Evolutionary conservation across 2,888 invertebrate species (phyloP).

Genomic region (Chirona hameri): DNA sequence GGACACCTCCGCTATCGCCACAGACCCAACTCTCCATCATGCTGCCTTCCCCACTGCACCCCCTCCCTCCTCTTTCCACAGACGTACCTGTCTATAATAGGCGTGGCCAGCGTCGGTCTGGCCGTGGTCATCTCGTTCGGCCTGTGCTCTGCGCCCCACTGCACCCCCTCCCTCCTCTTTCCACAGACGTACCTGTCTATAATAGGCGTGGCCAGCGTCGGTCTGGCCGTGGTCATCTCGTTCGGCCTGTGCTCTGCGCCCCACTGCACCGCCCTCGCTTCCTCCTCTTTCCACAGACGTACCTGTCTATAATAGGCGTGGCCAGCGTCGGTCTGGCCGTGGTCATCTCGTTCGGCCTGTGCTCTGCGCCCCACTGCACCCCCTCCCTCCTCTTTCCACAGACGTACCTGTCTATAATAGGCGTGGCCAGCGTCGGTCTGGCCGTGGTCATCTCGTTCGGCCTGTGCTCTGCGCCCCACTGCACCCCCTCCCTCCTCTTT

Average conservation of each 20-base stretch:
- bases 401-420: conserved; percentile 64
- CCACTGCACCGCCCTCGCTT: too few species aligned
- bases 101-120: conserved; percentile 67
- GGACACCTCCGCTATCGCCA: too few species aligned
- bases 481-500: conserved; percentile 31
- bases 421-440: conserved; percentile 67
- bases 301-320: conserved; percentile 64
- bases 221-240: conserved; percentile 66
- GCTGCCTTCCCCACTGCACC: too few species aligned
- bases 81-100: conserved; percentile 64
- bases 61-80: conserved; percentile 44
- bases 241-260: conserved; percentile 65
- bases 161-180: conserved; percentile 31
- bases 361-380: conserved; percentile 53
- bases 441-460: conserved; percentile 68
- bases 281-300: conserved; percentile 53
- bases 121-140: conserved; percentile 68
- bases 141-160: conserved; percentile 58
- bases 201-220: conserved; percentile 67
- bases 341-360: conserved; percentile 64
- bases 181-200: conserved; percentile 61
- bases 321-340: conserved; percentile 70
- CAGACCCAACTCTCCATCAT: too few species aligned
- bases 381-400: conserved; percentile 44
- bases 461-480: conserved; percentile 45